A percentile compares a stretch with the other conserved stretches of the same genome.
phyloP scores from a whole-genome alignment of 2,888 invertebrate genomes.

The Emmelina monodactyla region DNA sequence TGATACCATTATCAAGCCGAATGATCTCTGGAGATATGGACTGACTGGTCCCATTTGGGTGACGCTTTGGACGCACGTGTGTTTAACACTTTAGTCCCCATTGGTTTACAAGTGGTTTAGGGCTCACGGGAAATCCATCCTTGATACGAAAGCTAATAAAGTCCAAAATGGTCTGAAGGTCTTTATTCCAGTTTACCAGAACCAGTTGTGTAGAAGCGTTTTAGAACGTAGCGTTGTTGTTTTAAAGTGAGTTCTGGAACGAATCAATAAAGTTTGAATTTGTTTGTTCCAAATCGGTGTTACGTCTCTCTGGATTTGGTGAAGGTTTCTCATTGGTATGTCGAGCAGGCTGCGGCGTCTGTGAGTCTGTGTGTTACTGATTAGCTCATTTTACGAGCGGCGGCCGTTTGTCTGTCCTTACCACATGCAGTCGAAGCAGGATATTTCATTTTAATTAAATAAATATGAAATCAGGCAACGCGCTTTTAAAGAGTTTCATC shows the following conservation, averaged over 20 bases:
- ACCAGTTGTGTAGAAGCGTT: slow-evolving; percentile 30
- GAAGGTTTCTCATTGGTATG: slow-evolving; percentile 34
- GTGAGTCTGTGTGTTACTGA: slow-evolving; percentile 54
- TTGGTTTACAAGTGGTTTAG: slow-evolving; percentile 16
- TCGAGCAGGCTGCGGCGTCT: slow-evolving; percentile 52
- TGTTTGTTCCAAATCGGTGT: slow-evolving; percentile 12
- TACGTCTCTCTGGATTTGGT: slow-evolving; percentile 25
- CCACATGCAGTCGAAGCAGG: no score
- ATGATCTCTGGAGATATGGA: slow-evolving; percentile 43
- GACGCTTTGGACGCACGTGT: slow-evolving; percentile 57
- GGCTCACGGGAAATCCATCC: slow-evolving; percentile 20
- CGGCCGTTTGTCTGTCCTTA: slow-evolving; percentile 38
- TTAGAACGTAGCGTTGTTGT: slow-evolving; percentile 22
- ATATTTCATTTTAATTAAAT: no score
- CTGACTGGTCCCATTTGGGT: slow-evolving; percentile 53
- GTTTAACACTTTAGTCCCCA: slow-evolving; percentile 37
- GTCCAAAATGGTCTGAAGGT: no score
- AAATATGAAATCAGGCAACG: no score
- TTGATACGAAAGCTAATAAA: slow-evolving; percentile 13
- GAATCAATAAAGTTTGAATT: not conserved
- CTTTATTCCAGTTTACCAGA: slow-evolving; percentile 27
- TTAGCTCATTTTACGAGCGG: slow-evolving; percentile 51
- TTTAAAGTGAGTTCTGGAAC: not conserved
- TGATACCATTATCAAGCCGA: slow-evolving; percentile 42
- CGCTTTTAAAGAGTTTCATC: no score